phyloP scores from a whole-genome alignment of 2,113 vertebrate species.

The Eubucco bourcierii region DNA sequence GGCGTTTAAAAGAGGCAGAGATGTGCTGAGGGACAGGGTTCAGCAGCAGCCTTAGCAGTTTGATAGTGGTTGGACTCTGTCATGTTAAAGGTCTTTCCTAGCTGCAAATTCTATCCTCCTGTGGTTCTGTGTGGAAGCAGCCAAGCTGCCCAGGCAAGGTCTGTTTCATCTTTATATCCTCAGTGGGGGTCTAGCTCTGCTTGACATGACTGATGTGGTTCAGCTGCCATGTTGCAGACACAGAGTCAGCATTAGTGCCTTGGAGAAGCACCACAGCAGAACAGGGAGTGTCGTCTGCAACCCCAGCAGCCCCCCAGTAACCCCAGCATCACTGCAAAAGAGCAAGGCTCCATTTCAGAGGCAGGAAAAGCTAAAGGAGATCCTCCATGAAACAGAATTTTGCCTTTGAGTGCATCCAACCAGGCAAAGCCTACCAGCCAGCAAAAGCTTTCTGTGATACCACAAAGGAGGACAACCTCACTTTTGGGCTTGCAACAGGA shows the following conservation, averaged over 20 bases:
- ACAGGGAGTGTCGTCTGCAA: neutral
- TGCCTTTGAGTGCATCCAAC: neutral
- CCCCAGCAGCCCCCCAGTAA: constrained; percentile 19
- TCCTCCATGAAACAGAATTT: neutral
- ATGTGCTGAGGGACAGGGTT: too few species aligned
- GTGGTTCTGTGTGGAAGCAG: neutral
- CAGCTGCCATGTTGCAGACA: neutral
- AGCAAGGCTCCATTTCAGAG: constrained; percentile 6
- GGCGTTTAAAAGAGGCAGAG: too few species aligned
- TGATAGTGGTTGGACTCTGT: too few species aligned
- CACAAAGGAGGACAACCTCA: neutral
- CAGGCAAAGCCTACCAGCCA: neutral
- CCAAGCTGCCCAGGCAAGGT: neutral
- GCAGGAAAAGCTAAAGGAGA: neutral
- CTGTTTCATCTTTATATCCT: neutral
- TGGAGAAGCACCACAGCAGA: neutral
- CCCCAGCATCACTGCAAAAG: neutral
- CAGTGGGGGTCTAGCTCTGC: constrained; percentile 6
- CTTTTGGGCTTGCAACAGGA: neutral
- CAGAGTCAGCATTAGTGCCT: constrained; percentile 14
- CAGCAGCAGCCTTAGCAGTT: too few species aligned
- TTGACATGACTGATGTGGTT: constrained; percentile 36
- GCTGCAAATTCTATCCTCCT: too few species aligned
- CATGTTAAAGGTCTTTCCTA: too few species aligned
- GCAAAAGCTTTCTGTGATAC: neutral